Evolutionary conservation across 37 sponge, comb jelly and placozoan species (phyloP), one percentile per base, ranked within the genome.

Genomic region (Hormiphora californensis): DNA sequence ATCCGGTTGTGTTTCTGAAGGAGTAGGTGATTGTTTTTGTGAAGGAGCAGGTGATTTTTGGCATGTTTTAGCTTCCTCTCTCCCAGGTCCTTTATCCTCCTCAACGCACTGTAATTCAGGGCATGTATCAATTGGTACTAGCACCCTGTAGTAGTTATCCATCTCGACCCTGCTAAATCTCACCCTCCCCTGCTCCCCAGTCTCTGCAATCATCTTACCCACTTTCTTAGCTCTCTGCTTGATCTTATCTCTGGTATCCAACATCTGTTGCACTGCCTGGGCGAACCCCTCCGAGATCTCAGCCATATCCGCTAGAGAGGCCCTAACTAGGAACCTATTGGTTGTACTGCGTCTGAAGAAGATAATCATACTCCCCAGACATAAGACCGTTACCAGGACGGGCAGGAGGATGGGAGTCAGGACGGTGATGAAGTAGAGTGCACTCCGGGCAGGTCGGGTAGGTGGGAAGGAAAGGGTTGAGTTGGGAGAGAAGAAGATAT

Each of bases 201-300:
- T 15, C 15, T 9, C 53, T 49, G 9, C 15, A 17, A 49, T 15
- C 15, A 9, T 15, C 53, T 17, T 9, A 49, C 15, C 61, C 61
- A 57, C 27, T 12, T 28, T 57, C 27, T 57, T 49, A 17, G 53
- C 15, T 15, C 53, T 49, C 15, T 30, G 61, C n/a, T 12, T 5
- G 30, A 57, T 28, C 61, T 57, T 57, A 23, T 57, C 17, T 15
- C 27, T 57, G 30, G 61, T 28, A 30, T 57, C 61, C 23, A 57
- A 57, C 61, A 57, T 57, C 30, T 57, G n/a, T 30, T 15, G n/a
- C 61, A 57, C 27, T 5, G 61, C 61, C 61, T 57, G 61, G n/a
- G 61, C 61, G n/a, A 57, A 57, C 5, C 61, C 61, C n/a, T 57
- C 61, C n/a, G 30, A 28, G n/a, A 57, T 57, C 61, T 57, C 61